Evolutionary conservation across 2,113 vertebrate genomes (phyloP), one percentile per base, ranked within the genome.

Genomic region (Labeo rohita): DNA sequence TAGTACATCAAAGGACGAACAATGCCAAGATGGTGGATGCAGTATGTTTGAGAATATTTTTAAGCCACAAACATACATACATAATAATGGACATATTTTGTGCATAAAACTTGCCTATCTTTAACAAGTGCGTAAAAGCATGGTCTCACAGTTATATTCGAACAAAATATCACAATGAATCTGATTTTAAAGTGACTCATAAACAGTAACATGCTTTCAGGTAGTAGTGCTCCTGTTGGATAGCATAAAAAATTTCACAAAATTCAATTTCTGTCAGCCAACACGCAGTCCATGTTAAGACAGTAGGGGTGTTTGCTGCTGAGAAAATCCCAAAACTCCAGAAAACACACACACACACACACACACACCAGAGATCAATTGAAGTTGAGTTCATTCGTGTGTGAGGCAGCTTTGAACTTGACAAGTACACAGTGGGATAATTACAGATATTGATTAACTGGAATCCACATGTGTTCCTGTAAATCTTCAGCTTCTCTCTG

Each of bases 381-480:
- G 23, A 54, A 83, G 80, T 36, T 15, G 66, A 50, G 8, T 83
- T 70, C 11, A 39, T 70, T 70, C 23, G 15, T 70, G 23, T 16
- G 0, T 21, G 23, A 70, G 49, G 47, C 59, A 49, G 59, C 8
- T 52, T 52, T 68, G 80, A 65, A 39, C 45, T 52, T 61, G 65
- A 83, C 80, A 54, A 65, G 65, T n/a, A 39, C 80, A 52, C 63
- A 70, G 80, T n/a, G 10, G 28, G 65, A 70, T 70, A 50, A 83
- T 50, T 54, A 68, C 63, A 82, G 61, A 83, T 68, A 83, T 83
- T 54, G 80, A 83, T 83, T 70, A 70, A 52, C 47, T 36, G 45
- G 34, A 68, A 45, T 80, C 56, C 54, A 23, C 34, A 56, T 80
- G 77, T 61, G 52, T 23, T 77, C 23, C 52, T 39, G 54, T 16